Evolutionary conservation across 1,140 invertebrate species (phyloP).

Genomic region (Ooceraea biroi): DNA sequence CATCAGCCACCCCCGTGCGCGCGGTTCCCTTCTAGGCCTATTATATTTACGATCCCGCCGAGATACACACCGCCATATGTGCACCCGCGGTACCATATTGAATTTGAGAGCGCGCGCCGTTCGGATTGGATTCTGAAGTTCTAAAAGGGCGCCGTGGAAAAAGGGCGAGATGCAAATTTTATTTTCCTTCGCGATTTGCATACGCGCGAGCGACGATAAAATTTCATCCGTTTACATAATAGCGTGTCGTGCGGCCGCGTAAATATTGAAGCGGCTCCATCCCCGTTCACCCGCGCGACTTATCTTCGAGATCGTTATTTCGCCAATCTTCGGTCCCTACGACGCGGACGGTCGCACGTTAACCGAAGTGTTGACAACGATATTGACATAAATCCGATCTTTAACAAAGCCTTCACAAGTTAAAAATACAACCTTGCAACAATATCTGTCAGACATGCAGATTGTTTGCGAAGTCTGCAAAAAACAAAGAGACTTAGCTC

Average conservation of each 20-base stretch:
- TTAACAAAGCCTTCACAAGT: not conserved
- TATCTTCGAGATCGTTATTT: slow-evolving; percentile 52
- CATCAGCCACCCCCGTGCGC: slow-evolving; percentile 7
- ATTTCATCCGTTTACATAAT: slow-evolving; percentile 62
- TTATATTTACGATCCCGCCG: slow-evolving; percentile 56
- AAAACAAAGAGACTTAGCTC: not conserved
- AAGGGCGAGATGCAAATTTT: slow-evolving; percentile 62
- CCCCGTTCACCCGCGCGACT: slow-evolving; percentile 35
- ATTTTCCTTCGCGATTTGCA: slow-evolving; percentile 62
- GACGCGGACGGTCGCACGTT: not conserved
- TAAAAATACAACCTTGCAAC: not conserved
- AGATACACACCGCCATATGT: slow-evolving; percentile 58
- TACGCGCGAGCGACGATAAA: slow-evolving; percentile 59
- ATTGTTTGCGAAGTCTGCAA: not conserved
- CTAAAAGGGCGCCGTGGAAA: slow-evolving; percentile 59
- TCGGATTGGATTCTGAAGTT: slow-evolving; percentile 57
- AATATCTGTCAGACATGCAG: not conserved
- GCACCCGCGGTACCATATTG: slow-evolving; percentile 49
- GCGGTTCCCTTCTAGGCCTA: not conserved
- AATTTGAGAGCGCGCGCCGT: slow-evolving; percentile 56
- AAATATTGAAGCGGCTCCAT: slow-evolving; percentile 47
- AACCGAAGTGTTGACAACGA: not conserved
- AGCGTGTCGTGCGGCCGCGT: slow-evolving; percentile 57
- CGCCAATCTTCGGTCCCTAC: not conserved
- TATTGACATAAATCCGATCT: not conserved